Base-by-base conservation (phyloP, 2,113 vertebrate genomes). In the Dunckerocampus dactyliophorus region DNA sequence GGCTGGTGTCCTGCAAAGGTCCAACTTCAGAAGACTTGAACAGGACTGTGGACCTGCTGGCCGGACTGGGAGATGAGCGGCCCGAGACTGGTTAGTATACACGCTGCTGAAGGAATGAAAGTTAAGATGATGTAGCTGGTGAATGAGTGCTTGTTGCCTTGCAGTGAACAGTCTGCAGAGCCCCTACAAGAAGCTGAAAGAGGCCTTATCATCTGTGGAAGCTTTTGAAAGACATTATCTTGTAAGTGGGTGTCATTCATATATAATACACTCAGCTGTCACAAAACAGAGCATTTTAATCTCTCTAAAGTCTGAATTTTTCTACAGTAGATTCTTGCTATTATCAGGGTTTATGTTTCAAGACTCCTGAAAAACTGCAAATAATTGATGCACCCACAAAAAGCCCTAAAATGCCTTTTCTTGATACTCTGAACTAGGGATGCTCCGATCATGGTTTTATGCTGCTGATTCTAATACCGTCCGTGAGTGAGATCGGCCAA, bases 161-260 rank as follows among this genome's bases (percentile, higher is more conserved):
- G 76, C 89, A 99, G 97, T 91, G 12, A 94, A 88, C 85, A 92
- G 94, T 74, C 91, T 93, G 71, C 96, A 98, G 87, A 98, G 95
- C 81, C 97, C 97, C 6, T 98, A 98, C 55, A 99, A 99, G 85
- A 98, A 96, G 82, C 93, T 99, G 49, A 96, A 94, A 76, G 95
- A 99, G 86, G 96, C 97, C 8, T 86, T 99, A 68, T 99, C 97
- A 0, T 99, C 96, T 2, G 94, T 97, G 61, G 95, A 98, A 83
- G 91, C 95, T 54, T 98, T 98, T 88, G 95, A 99, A 84, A 96
- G 94, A 73, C 96, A 98, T 82, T 99, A 98, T 80, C 91, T 99
- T 80, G 97, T 98, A 86, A 93, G 94, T 81, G n/a, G 3, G 37
- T 14, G 39, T 43, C 12, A 43, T 34, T 4, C 31, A 8, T 28